phyloP scores from a whole-genome alignment of 2,113 vertebrate genomes.

The Calypte anna region DNA sequence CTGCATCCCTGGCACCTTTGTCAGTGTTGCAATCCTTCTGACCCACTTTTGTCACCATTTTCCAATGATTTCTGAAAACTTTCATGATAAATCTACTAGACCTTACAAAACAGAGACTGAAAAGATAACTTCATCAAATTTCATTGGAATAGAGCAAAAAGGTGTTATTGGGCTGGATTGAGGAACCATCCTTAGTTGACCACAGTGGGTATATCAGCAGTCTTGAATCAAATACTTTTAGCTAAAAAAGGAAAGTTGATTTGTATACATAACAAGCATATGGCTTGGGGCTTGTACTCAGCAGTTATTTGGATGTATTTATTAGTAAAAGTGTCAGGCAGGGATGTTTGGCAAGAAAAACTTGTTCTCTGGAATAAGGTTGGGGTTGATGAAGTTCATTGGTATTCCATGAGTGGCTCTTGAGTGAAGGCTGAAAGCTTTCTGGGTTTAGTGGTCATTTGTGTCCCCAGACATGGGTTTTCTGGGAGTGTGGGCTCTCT shows the following conservation, averaged over 20 bases:
- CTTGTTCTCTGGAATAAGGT: background rate
- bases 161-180: background rate
- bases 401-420: background rate
- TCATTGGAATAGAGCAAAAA: background rate
- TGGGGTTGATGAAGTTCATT: background rate
- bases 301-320: constrained; percentile 22
- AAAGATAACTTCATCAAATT: background rate
- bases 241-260: background rate
- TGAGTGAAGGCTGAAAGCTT: background rate
- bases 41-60: background rate
- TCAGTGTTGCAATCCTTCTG: background rate
- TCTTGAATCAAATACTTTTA: background rate
- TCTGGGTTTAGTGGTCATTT: background rate
- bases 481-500: background rate
- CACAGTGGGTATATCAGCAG: background rate
- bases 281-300: background rate
- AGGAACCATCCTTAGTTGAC: background rate
- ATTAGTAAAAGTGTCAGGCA: background rate
- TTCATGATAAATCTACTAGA: background rate
- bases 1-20: background rate
- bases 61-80: background rate
- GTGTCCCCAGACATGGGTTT: background rate
- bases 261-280: constrained; percentile 9
- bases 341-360: background rate
- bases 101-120: background rate